Evolutionary conservation across 2,113 vertebrate genomes (phyloP).

Genomic region (Columbina picui): DNA sequence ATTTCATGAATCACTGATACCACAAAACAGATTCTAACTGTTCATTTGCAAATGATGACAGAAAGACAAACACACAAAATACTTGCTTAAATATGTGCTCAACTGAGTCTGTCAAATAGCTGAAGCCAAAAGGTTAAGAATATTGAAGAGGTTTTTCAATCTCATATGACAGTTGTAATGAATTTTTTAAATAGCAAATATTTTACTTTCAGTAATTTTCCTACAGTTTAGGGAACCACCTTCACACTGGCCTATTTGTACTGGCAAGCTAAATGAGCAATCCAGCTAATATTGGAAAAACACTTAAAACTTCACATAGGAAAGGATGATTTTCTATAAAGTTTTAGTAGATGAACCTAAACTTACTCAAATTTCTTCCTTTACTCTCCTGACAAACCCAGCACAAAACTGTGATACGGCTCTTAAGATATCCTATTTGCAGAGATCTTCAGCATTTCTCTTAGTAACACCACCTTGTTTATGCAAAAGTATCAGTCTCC

Average conservation of each 20-base stretch:
- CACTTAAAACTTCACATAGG: background rate
- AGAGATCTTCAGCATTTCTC: background rate
- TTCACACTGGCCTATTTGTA: background rate
- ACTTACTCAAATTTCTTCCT: background rate
- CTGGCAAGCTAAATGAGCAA: background rate
- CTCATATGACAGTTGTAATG: background rate
- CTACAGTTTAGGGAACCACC: background rate
- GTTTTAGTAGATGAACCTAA: background rate
- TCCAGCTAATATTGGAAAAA: background rate
- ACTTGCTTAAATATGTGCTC: background rate
- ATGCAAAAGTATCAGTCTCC: background rate
- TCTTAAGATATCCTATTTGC: background rate
- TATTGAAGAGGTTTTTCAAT: background rate
- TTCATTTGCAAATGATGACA: background rate
- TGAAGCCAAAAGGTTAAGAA: background rate
- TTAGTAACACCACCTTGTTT: background rate
- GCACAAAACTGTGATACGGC: background rate
- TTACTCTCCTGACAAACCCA: background rate
- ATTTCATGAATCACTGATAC: background rate
- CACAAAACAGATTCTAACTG: background rate
- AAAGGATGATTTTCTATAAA: background rate
- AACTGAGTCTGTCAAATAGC: background rate
- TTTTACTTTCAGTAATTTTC: background rate
- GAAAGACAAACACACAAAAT: background rate
- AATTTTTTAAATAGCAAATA: background rate